Evolutionary conservation across 2,888 invertebrate genomes (phyloP).

Genomic region (Epistrophe grossulariae): DNA sequence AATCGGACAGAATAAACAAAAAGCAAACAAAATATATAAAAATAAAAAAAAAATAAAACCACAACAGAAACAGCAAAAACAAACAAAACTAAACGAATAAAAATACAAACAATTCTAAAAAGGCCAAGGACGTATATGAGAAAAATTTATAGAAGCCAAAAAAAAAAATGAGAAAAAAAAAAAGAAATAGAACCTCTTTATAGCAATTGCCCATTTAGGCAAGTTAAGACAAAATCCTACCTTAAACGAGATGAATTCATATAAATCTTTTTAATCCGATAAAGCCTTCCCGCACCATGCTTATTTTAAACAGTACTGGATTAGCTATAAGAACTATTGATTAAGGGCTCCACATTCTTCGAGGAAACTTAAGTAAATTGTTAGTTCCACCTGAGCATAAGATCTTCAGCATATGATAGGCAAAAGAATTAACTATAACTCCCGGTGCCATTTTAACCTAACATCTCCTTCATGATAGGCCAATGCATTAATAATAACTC

Average conservation of each 20-base stretch:
- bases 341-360: too few relatives aligned
- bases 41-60: conserved; percentile 7
- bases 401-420: too few relatives aligned
- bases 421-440: too few relatives aligned
- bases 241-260: conserved; percentile 74
- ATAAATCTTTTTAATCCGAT: conserved; percentile 75
- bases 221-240: conserved; percentile 73
- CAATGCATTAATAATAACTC: too few relatives aligned
- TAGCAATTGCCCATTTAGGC: conserved; percentile 72
- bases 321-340: neutral
- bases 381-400: too few relatives aligned
- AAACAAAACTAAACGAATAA: conserved; percentile 34
- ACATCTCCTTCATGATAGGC: too few relatives aligned
- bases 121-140: conserved; percentile 1
- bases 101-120: conserved; percentile 7
- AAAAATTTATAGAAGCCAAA: neutral
- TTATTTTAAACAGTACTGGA: neutral
- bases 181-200: conserved; percentile 48
- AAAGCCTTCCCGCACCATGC: conserved; percentile 23
- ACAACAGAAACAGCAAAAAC: neutral
- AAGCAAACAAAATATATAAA: conserved; percentile 1
- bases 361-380: too few relatives aligned
- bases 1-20: conserved; percentile 28
- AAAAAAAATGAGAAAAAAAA: neutral
- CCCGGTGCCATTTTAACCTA: too few relatives aligned